phyloP scores from a whole-genome alignment of 2,888 invertebrate genomes.

The Agonopterix subpropinquella region DNA sequence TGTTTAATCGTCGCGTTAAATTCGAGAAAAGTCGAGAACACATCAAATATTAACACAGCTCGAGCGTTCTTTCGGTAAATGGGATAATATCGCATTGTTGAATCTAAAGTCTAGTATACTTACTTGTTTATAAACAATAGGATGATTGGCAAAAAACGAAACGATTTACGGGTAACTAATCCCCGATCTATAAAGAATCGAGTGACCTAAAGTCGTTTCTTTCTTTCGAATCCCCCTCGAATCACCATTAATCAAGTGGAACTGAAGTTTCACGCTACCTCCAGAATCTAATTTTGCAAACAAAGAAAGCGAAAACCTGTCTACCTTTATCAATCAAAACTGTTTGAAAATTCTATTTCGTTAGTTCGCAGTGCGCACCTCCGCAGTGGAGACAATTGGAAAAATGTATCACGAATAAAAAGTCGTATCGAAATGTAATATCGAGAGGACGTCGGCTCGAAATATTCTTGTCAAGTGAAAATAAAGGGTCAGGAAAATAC shows the following conservation, averaged over 20 bases:
- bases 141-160: conserved; percentile 25
- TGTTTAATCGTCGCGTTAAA: conserved; percentile 73
- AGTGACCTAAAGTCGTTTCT: conserved; percentile 51
- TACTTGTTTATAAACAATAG: conserved; percentile 31
- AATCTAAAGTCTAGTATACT: conserved; percentile 51
- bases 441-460: conserved; percentile 56
- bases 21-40: conserved; percentile 73
- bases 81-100: conserved; percentile 62
- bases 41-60: conserved; percentile 67
- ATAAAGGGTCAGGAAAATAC: conserved; percentile 70
- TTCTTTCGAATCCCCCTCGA: conserved; percentile 39
- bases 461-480: conserved; percentile 74
- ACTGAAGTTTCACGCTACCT: conserved; percentile 66
- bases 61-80: conserved; percentile 67
- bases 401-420: conserved; percentile 74
- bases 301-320: conserved; percentile 72
- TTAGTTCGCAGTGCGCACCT: conserved; percentile 61
- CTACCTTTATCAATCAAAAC: conserved; percentile 75
- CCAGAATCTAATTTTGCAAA: conserved; percentile 70
- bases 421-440: conserved; percentile 72
- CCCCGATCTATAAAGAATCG: conserved; percentile 44
- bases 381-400: conserved; percentile 67
- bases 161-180: conserved; percentile 32
- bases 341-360: conserved; percentile 72
- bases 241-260: conserved; percentile 70